Evolutionary conservation across 2,113 vertebrate genomes (phyloP).

Genomic region (Pachypanchax playfairii): DNA sequence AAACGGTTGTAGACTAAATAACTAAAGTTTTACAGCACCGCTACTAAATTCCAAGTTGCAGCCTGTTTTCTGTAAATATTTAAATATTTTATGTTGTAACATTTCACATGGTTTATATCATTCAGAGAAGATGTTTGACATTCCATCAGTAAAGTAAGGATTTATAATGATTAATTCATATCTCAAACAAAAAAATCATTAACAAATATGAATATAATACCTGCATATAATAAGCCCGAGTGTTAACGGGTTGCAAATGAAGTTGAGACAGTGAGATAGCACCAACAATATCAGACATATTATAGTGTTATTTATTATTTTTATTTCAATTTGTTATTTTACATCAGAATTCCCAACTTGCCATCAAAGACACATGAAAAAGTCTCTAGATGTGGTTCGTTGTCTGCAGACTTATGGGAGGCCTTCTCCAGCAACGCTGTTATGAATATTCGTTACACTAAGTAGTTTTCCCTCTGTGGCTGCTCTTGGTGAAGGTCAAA

Average conservation of each 20-base stretch:
- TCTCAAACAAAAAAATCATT: background rate
- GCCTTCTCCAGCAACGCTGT: slow-evolving; percentile 31
- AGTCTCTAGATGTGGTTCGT: slow-evolving; percentile 19
- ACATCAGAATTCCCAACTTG: background rate
- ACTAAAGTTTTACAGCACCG: no score
- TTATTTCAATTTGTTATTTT: background rate
- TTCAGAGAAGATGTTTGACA: no score
- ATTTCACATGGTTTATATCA: no score
- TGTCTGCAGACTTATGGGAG: slow-evolving; percentile 31
- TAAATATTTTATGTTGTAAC: no score
- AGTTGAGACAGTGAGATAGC: background rate
- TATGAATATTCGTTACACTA: slow-evolving; percentile 57
- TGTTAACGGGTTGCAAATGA: no score
- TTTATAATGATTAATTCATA: background rate
- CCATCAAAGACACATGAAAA: background rate
- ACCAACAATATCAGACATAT: background rate
- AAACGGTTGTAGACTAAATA: no score
- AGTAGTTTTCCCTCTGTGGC: slow-evolving; percentile 54
- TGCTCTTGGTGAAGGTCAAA: slow-evolving; percentile 76
- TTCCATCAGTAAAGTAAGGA: no score
- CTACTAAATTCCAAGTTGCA: no score
- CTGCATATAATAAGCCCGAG: no score
- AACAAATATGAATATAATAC: no score
- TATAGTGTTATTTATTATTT: background rate
- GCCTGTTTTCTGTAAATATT: no score